Base-by-base conservation (phyloP, 2,888 invertebrate species). In the Gymnosoma rotundatum region DNA sequence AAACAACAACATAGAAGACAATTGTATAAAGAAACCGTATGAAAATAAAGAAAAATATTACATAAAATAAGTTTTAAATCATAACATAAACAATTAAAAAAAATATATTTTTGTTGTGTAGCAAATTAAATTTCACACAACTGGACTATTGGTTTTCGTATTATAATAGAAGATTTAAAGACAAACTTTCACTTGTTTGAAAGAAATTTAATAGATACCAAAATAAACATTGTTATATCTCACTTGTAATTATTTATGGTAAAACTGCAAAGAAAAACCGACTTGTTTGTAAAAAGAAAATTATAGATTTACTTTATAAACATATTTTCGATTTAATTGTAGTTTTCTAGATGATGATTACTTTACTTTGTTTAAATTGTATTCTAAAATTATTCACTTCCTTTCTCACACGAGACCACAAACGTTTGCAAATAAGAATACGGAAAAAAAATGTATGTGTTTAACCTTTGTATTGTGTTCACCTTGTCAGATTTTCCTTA, bases 171-270 rank as follows among this genome's bases (percentile, higher is more conserved):
- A 54, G 6, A 14, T 63, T 73, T 21, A 54, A 52, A 25, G 4
- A 25, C 25, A 25, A 74, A 84, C 83, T 84, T 81, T 84, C 80
- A 84, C 83, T 84, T 79, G 10, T 76, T 70, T 42, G 3, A 54
- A 64, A 38, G 9, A 54, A 56, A 25, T 38, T 52, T 10, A 25
- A n/a, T 50, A 14, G 0, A 10, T 21, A 7, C 7, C 14, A 32
- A 32, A 32, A 32, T 38, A 2, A 38, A 61, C 12, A 36, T 12
- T n/a, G 61, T 9, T 18, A 52, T 32, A 32, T 32, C 32, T 8
- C 32, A 32, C 32, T 32, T 25, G 25, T 25, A 25, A 25, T 25
- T 32, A 32, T 32, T 32, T 32, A 32, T 32, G 32, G 8, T 32
- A 5, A 32, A 32, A 32, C 8, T 32, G 32, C 7, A 32, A 32